phyloP scores from a whole-genome alignment of 2,113 vertebrate species.

The Ophiodon elongatus region DNA sequence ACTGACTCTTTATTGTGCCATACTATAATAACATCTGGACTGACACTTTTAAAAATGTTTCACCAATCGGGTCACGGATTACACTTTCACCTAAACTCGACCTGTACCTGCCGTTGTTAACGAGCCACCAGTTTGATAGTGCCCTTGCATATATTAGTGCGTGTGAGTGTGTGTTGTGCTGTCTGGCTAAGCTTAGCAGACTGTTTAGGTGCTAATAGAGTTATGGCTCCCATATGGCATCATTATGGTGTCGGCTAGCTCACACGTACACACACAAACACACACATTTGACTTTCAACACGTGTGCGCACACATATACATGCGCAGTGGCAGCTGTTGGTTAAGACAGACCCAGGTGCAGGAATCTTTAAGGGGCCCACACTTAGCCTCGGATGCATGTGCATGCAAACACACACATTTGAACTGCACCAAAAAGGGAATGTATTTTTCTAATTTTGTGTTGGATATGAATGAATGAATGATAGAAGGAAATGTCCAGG shows the following conservation, averaged over 20 bases:
- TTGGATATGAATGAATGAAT: not conserved
- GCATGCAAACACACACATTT: not conserved
- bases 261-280: constrained; percentile 15
- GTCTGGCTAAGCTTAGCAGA: constrained; percentile 54
- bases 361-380: not conserved
- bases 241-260: constrained; percentile 60
- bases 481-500: too few relatives aligned
- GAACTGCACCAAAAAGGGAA: not conserved
- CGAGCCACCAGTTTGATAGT: constrained; percentile 2
- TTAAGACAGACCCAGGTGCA: constrained; percentile 17
- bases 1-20: constrained; percentile 4
- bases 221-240: constrained; percentile 78
- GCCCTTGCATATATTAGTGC: constrained; percentile 14
- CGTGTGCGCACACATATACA: not conserved
- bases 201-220: constrained; percentile 70
- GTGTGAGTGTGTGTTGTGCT: constrained; percentile 22
- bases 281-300: not conserved
- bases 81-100: constrained; percentile 6
- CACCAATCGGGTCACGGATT: constrained; percentile 11
- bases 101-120: constrained; percentile 19
- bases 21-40: not conserved
- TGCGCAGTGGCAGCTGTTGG: constrained; percentile 46
- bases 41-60: not conserved
- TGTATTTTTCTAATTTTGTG: not conserved
- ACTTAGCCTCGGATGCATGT: not conserved